Conservation (phyloP, 2,113 vertebrate genomes). For the Ptychochromis oligacanthus region DNA sequence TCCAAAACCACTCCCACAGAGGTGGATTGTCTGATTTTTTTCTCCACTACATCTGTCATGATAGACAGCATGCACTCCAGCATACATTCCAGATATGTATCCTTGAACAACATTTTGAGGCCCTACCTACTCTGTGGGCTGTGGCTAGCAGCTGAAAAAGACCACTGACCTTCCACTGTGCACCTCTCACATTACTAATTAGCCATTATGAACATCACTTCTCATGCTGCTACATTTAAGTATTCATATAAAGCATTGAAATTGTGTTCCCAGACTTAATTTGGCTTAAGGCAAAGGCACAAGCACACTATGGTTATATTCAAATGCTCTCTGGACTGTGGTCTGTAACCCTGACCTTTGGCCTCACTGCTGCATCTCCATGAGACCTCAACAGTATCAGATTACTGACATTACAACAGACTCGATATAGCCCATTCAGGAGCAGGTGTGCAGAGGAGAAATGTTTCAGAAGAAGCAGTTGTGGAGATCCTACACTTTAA, state of each 20-base stretch:
- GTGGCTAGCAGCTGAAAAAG: background rate
- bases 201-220: background rate
- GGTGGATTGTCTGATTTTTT: background rate
- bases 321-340: background rate
- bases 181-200: background rate
- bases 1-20: conserved; percentile 4
- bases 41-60: background rate
- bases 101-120: background rate
- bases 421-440: background rate
- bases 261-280: background rate
- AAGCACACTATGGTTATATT: background rate
- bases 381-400: background rate
- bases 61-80: background rate
- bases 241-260: background rate
- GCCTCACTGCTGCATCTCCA: background rate
- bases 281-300: background rate
- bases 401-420: background rate
- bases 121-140: too few relatives aligned
- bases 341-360: background rate
- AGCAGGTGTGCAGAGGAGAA: background rate
- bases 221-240: background rate
- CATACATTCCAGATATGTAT: background rate
- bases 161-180: conserved; percentile 3
- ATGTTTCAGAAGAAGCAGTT: background rate
- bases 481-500: background rate